A percentile compares a stretch with the other conserved stretches of the same genome.
Conservation (phyloP, 2,797 vertebrate species). For the Betta splendens region DNA sequence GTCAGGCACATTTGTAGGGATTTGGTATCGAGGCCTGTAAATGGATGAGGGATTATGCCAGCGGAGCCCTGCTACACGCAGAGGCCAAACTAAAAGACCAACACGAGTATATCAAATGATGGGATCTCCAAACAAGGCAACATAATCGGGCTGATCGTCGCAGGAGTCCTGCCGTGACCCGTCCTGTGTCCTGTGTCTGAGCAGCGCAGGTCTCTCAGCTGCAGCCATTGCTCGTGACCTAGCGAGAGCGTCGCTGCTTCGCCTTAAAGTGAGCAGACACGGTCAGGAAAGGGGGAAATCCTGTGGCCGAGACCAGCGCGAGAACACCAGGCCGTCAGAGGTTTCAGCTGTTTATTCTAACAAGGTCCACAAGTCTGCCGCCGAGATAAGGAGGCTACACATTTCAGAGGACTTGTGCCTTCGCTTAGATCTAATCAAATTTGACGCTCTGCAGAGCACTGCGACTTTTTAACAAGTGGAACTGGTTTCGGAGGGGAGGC, state of each 20-base stretch:
- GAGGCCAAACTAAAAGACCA: slow-evolving; percentile 1
- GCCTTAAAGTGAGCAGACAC: slow-evolving; percentile 57
- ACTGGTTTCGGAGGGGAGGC: slow-evolving; percentile 71
- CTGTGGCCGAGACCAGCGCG: slow-evolving; percentile 14
- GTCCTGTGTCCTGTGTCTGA: slow-evolving; percentile 58
- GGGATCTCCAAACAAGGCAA: slow-evolving; percentile 44
- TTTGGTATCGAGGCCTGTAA: slow-evolving; percentile 53
- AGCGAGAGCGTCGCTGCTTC: slow-evolving; percentile 61
- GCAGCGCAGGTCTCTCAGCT: slow-evolving; percentile 53
- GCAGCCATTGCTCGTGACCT: slow-evolving; percentile 56
- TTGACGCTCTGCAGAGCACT: slow-evolving; percentile 73
- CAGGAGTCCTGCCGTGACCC: slow-evolving; percentile 58
- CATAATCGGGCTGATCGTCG: slow-evolving; percentile 57
- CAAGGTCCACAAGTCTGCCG: slow-evolving; percentile 65
- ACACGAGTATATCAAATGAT: slow-evolving; percentile 51
- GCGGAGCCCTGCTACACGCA: slow-evolving; percentile 33
- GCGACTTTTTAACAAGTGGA: slow-evolving; percentile 78
- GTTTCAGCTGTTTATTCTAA: slow-evolving; percentile 56
- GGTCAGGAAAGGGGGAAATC: slow-evolving; percentile 47
- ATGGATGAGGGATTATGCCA: slow-evolving; percentile 59
- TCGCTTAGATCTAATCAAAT: slow-evolving; percentile 71
- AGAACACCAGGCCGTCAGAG: slow-evolving; percentile 43
- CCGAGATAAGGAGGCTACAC: slow-evolving; percentile 66
- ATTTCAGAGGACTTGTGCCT: slow-evolving; percentile 71
- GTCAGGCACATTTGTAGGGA: slow-evolving; percentile 66